phyloP scores from a whole-genome alignment of 1,140 invertebrate genomes.

The Platyura marginata region DNA sequence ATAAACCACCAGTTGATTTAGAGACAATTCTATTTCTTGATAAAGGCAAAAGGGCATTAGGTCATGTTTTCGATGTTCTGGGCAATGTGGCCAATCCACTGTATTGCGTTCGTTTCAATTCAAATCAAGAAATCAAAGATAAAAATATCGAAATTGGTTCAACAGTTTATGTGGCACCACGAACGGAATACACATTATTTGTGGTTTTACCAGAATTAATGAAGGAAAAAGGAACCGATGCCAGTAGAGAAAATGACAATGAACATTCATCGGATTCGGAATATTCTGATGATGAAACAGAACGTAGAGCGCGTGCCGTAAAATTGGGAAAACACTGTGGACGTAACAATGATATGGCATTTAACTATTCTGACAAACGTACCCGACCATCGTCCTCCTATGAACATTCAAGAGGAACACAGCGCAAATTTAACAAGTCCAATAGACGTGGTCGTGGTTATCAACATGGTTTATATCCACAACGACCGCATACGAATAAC shows the following conservation, averaged over 20 bases:
- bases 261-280: conserved; percentile 59
- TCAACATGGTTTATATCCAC: too few relatives aligned
- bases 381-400: not conserved
- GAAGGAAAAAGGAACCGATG: conserved; percentile 61
- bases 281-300: conserved; percentile 80
- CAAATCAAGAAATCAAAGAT: conserved; percentile 44
- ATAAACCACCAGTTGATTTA: conserved; percentile 57
- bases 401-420: not conserved
- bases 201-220: conserved; percentile 53
- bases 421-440: not conserved
- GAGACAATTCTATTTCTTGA: conserved; percentile 70
- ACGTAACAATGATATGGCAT: not conserved
- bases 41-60: conserved; percentile 46
- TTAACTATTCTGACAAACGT: not conserved
- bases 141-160: conserved; percentile 40
- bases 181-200: conserved; percentile 48
- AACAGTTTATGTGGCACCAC: conserved; percentile 63
- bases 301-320: conserved; percentile 29
- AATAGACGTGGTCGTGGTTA: too few relatives aligned
- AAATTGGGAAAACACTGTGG: not conserved
- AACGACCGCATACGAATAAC: too few relatives aligned
- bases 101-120: conserved; percentile 72
- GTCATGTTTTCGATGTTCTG: conserved; percentile 79
- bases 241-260: conserved; percentile 63
- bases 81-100: conserved; percentile 57